Evolutionary conservation across 2,888 invertebrate genomes (phyloP).

Genomic region (Marronus borbonicus): DNA sequence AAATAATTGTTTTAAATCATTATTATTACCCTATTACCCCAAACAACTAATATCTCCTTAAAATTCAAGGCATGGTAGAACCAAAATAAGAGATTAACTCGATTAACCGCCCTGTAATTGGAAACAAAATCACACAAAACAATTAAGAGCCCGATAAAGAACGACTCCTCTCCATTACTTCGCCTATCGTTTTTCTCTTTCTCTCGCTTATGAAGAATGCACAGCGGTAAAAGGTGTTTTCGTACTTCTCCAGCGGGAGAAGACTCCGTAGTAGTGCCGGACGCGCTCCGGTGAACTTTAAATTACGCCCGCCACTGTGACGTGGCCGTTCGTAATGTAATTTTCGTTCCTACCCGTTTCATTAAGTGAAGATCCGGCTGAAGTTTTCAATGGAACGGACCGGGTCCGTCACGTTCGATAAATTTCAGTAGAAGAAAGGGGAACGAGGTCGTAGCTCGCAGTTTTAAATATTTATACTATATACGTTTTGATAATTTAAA

Average conservation of each 20-base stretch:
- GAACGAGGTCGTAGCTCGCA: background rate
- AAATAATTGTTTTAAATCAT: too few species aligned
- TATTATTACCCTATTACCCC: too few species aligned
- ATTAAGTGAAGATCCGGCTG: slow-evolving; percentile 26
- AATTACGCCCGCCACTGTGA: background rate
- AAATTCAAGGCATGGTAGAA: too few species aligned
- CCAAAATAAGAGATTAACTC: background rate
- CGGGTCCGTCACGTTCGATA: slow-evolving; percentile 13
- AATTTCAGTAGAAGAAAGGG: slow-evolving; percentile 10
- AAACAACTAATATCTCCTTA: too few species aligned
- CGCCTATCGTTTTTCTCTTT: background rate
- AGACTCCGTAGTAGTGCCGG: background rate
- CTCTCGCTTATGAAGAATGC: background rate
- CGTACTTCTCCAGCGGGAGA: background rate
- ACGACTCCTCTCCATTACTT: background rate
- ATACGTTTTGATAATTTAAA: too few species aligned
- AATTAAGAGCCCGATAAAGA: background rate
- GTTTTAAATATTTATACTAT: too few species aligned
- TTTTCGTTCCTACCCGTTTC: slow-evolving; percentile 31
- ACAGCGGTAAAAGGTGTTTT: background rate
- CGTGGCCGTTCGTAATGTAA: slow-evolving; percentile 12
- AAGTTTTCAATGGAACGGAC: slow-evolving; percentile 29
- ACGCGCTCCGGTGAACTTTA: slow-evolving; percentile 11
- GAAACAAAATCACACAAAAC: slow-evolving; percentile 4
- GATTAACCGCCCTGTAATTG: background rate